These are phyloP conservation scores for Drosophila dunni DNA, from an alignment of 1,140 invertebrate genomes.

Conservation along the genomic window DNA sequence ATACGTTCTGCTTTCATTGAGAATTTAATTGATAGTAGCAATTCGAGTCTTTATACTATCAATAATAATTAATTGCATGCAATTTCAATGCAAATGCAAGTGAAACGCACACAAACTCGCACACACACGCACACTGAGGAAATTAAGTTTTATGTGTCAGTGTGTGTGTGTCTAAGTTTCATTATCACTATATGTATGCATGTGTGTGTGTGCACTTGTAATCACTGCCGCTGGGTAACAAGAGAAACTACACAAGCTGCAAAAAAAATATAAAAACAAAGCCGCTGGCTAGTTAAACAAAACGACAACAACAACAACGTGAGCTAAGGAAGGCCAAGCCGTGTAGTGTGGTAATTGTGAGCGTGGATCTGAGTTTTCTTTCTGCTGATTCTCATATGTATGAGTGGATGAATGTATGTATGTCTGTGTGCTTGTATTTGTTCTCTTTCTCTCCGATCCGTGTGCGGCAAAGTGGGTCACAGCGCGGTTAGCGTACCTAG, in stretches of 20 bases:
- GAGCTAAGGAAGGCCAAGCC: constrained; percentile 45
- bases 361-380: constrained; percentile 41
- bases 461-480: constrained; percentile 41
- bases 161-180: constrained; percentile 3
- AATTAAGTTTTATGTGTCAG: too few relatives aligned
- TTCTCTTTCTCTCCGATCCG: constrained; percentile 42
- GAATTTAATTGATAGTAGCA: constrained; percentile 39
- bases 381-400: constrained; percentile 27
- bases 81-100: constrained; percentile 44
- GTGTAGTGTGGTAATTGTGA: constrained; percentile 24
- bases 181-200: constrained; percentile 2
- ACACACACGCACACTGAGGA: too few relatives aligned
- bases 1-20: constrained; percentile 42
- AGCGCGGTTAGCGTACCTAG: constrained; percentile 23
- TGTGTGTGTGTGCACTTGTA: constrained; percentile 42
- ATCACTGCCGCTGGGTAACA: constrained; percentile 37
- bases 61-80: constrained; percentile 31
- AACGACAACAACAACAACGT: constrained; percentile 22
- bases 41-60: constrained; percentile 25
- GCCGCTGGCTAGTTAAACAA: constrained; percentile 20
- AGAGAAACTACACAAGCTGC: constrained; percentile 43
- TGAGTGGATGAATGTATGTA: neutral
- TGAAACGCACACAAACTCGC: constrained; percentile 29
- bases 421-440: constrained; percentile 27
- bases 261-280: constrained; percentile 14